These are phyloP conservation scores for Acropora yongei DNA, from an alignment of 64 coral and sea anemone species.

Conservation along the genomic window DNA sequence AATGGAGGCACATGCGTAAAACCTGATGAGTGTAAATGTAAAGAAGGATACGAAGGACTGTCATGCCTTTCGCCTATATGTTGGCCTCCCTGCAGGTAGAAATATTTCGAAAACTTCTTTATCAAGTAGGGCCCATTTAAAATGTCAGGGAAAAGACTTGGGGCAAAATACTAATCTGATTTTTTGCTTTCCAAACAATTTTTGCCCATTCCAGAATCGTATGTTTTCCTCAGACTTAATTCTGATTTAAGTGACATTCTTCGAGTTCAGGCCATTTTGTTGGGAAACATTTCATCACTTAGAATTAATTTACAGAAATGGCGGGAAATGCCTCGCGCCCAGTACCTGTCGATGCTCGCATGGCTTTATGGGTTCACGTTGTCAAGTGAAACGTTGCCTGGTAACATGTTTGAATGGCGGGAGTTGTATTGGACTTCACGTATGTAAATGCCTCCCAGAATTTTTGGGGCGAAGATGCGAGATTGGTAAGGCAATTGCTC, in stretches of 20 bases:
- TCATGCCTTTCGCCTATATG: constrained; percentile 75
- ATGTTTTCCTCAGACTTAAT: no score
- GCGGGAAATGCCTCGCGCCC: constrained; percentile 69
- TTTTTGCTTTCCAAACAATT: no score
- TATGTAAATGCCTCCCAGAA: constrained; percentile 67
- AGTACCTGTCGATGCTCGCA: constrained; percentile 73
- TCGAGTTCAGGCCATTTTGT: no score
- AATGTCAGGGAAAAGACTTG: no score
- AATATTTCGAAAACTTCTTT: not conserved
- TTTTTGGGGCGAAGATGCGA: constrained; percentile 76
- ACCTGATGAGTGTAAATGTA: constrained; percentile 79
- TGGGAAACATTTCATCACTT: not conserved
- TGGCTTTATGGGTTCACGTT: constrained; percentile 72
- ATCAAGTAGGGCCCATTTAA: no score
- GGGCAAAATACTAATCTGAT: no score
- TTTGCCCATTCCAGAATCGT: no score
- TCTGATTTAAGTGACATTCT: no score
- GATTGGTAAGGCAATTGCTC: not conserved
- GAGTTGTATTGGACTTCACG: constrained; percentile 65
- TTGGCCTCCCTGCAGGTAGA: constrained; percentile 68
- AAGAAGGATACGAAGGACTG: constrained; percentile 66
- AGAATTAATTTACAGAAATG: constrained; percentile 54
- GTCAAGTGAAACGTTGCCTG: constrained; percentile 68
- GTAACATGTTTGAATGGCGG: constrained; percentile 83
- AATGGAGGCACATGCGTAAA: constrained; percentile 81